Base-by-base conservation (phyloP, 1,140 invertebrate genomes). In the Vollenhovia emeryi region DNA sequence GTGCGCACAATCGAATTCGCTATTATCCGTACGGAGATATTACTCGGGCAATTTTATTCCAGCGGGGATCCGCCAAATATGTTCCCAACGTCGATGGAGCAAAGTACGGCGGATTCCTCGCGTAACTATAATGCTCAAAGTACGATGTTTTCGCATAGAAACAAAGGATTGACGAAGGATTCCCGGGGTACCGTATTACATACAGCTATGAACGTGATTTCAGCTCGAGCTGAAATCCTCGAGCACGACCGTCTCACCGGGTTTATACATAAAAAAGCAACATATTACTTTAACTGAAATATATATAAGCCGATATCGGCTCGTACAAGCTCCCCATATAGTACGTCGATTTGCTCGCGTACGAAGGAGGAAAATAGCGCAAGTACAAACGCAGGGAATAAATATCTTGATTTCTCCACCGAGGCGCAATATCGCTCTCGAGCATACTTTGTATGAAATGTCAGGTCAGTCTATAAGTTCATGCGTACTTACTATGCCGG, bases 381-480 rank as follows among this genome's bases (percentile, higher is more conserved):
- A 27, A 24, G 15, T 60, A 43, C 9, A 52, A 30, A 45, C 24
- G 30, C 27, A 60, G 21, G 30, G 9, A 75, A 75, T 75, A 75
- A 75, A 59, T 75, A 59, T 75, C 73, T 59, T 59, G 73, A 74
- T 59, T 59, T 40, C 33, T 11, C n/a, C 21, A 40, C 21, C 13
- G 73, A 59, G 36, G 36, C 24, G 73, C 21, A 36, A 43, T 60
- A 60, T 60, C 21, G 13, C 15, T 60, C 55, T 75, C 73, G 21
- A 75, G 21, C 36, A 33, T 74, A 57, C 69, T 74, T 40, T 55
- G 24, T 75, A 60, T 60, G 36, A 75, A 59, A 75, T 60, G 52
- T 59, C 73, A 59, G 52, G 21, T 59, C 73, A 75, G 33, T 30
- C 24, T 6, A n/a, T 75, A 43, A 75, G 55, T 75, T 40, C 33